These are phyloP conservation scores for Microdon myrmicae DNA, from an alignment of 2,888 invertebrate genomes.

Conservation along the genomic window DNA sequence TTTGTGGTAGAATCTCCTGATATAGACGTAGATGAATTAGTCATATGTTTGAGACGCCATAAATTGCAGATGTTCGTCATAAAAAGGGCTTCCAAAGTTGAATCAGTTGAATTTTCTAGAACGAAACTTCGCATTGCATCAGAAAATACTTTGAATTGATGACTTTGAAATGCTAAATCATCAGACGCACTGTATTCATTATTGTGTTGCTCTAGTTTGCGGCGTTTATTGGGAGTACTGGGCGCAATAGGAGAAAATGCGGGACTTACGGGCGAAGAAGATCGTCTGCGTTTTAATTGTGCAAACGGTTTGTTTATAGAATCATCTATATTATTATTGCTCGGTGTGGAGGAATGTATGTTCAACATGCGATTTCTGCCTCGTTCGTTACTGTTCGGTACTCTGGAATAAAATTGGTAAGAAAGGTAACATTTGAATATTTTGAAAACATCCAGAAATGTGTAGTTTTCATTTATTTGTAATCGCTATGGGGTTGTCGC, in stretches of 20 bases:
- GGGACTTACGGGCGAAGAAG: slow-evolving; percentile 62
- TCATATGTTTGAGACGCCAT: slow-evolving; percentile 59
- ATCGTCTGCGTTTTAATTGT: slow-evolving; percentile 59
- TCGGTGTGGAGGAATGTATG: slow-evolving; percentile 55
- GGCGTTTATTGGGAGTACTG: slow-evolving; percentile 55
- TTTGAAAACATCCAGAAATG: background rate
- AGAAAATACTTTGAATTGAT: slow-evolving; percentile 59
- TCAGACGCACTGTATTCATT: background rate
- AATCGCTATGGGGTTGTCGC: too few species aligned
- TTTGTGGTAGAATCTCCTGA: slow-evolving; percentile 6
- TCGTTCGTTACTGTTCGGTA: slow-evolving; percentile 28
- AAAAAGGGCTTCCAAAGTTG: slow-evolving; percentile 57
- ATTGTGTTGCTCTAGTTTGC: slow-evolving; percentile 55
- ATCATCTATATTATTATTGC: slow-evolving; percentile 61
- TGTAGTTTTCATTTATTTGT: too few species aligned
- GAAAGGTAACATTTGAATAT: background rate
- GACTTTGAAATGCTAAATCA: slow-evolving; percentile 39
- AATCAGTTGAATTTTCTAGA: slow-evolving; percentile 56
- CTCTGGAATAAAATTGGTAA: slow-evolving; percentile 14
- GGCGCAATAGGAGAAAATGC: slow-evolving; percentile 61
- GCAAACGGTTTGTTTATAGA: slow-evolving; percentile 58
- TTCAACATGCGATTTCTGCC: slow-evolving; percentile 54
- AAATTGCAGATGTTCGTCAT: slow-evolving; percentile 59
- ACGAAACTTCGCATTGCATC: slow-evolving; percentile 59
- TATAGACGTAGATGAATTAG: slow-evolving; percentile 3